These are phyloP conservation scores for Cochlearius cochlearius DNA, from an alignment of 2,113 vertebrate genomes.

Conservation along the genomic window DNA sequence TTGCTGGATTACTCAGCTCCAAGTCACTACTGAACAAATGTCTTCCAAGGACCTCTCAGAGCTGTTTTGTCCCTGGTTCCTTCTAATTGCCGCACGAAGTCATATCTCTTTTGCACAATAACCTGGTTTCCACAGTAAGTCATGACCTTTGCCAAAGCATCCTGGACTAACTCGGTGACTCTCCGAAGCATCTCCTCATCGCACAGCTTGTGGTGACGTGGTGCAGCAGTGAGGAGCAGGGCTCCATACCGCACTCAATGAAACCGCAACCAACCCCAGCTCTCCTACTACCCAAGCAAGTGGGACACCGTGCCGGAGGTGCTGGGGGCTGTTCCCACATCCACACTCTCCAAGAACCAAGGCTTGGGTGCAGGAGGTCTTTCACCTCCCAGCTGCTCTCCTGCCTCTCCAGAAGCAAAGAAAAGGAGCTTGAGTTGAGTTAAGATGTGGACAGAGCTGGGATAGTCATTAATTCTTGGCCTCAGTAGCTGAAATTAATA, in stretches of 20 bases:
- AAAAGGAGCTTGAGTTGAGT: neutral
- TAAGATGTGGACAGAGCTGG: neutral
- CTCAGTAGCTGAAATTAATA: neutral
- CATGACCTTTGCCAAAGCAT: neutral
- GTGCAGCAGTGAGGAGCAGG: neutral
- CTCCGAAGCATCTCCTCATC: neutral
- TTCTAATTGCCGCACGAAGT: neutral
- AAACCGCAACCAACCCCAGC: neutral
- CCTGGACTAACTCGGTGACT: neutral
- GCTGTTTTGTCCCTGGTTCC: neutral
- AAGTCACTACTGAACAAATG: neutral
- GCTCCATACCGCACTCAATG: neutral
- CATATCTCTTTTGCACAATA: neutral
- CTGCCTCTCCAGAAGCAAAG: neutral
- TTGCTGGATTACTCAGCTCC: neutral
- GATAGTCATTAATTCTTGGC: neutral
- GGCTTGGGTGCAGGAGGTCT: neutral
- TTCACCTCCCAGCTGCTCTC: neutral
- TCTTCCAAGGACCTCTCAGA: neutral
- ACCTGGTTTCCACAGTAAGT: neutral
- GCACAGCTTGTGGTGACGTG: fast-evolving
- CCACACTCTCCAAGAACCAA: neutral
- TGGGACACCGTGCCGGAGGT: neutral
- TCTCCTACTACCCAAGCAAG: neutral
- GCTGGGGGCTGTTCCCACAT: neutral